These are phyloP conservation scores for Hippocampus mohnikei DNA, from an alignment of 2,113 vertebrate genomes.

Conservation along the genomic window DNA sequence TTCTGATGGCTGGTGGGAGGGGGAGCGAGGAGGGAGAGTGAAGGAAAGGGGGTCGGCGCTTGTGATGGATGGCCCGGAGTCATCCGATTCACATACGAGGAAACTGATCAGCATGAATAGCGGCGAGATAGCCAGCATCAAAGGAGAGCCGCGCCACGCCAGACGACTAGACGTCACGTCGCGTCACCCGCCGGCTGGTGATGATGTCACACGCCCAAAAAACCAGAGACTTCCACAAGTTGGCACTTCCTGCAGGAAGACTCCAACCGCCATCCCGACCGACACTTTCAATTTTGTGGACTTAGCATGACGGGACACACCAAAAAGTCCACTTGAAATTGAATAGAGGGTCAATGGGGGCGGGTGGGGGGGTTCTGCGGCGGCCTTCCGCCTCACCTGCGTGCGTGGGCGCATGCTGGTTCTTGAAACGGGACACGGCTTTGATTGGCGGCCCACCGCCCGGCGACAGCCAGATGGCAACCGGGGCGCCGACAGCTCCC, in stretches of 20 bases:
- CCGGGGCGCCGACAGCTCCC: not conserved
- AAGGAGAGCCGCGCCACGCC: constrained; percentile 15
- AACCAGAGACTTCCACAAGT: not conserved
- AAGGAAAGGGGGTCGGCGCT: constrained; percentile 39
- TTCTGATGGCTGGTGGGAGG: constrained; percentile 63
- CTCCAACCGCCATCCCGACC: too few relatives aligned
- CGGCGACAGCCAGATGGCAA: not conserved
- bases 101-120: constrained; percentile 54
- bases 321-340: too few relatives aligned
- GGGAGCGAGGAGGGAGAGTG: constrained; percentile 19
- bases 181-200: not conserved
- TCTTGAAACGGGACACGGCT: not conserved
- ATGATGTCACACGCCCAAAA: not conserved
- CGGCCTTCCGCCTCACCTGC: not conserved
- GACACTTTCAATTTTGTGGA: too few relatives aligned
- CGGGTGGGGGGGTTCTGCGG: too few relatives aligned
- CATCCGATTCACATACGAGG: constrained; percentile 46
- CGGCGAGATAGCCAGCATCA: constrained; percentile 53
- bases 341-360: not conserved
- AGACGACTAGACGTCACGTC: not conserved
- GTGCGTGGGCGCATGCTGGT: too few relatives aligned
- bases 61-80: constrained; percentile 58
- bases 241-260: not conserved
- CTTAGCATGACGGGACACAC: too few relatives aligned
- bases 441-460: not conserved